Evolutionary conservation across 37 sponge, comb jelly and placozoan genomes (phyloP), one percentile per base, ranked within the genome.

Genomic region (Crambe crambe): DNA sequence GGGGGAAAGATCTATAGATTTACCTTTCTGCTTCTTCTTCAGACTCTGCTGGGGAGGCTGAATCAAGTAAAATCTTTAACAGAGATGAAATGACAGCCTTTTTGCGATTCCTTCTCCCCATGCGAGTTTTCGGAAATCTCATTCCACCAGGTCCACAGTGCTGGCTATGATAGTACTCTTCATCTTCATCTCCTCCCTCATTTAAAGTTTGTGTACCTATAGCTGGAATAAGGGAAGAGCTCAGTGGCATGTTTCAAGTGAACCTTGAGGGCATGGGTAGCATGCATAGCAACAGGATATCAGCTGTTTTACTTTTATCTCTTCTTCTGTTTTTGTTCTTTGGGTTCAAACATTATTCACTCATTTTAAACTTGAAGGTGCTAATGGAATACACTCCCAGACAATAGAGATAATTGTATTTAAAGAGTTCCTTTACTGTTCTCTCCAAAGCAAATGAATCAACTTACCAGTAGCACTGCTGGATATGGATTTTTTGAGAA

Each of bases 191-290:
- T 34, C 18, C 34, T 34, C 3, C 20, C 35, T 15, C 1, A 37
- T 82, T 64, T 8, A 82, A 22, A 30, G 43, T 65, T 44, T 78
- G 67, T 27, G 44, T 77, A 26, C 59, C 77, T 77, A 41, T 40
- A 23, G 41, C 3, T 65, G 31, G 17, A 38, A 25, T 26, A 22
- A 15, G 9, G 30, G 73, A 30, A n/a, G n/a, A n/a, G n/a, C n/a
- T n/a, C n/a, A n/a, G n/a, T n/a, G n/a, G n/a, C n/a, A n/a, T n/a
- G n/a, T n/a, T n/a, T n/a, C n/a, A n/a, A n/a, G n/a, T n/a, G n/a
- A n/a, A n/a, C n/a, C n/a, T n/a, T n/a, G n/a, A n/a, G n/a, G n/a
- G n/a, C n/a, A n/a, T n/a, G n/a, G n/a, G n/a, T n/a, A n/a, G n/a
- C n/a, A n/a, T n/a, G n/a, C 63, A 62, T 27, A 62, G 63, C 63